phyloP scores from a whole-genome alignment of 2,797 vertebrate genomes.

The Pipistrellus pygmaeus region DNA sequence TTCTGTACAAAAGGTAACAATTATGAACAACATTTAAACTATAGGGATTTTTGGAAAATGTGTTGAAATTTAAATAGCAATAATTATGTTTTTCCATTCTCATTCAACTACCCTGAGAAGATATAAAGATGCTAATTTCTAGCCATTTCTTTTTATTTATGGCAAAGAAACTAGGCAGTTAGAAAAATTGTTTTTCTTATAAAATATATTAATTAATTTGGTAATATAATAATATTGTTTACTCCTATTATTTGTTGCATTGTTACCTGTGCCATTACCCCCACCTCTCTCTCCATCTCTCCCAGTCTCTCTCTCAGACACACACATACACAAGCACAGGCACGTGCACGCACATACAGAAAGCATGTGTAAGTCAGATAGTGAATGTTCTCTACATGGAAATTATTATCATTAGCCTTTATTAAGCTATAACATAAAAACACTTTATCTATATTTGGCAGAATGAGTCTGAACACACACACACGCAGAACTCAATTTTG shows the following conservation, averaged over 20 bases:
- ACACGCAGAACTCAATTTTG: neutral
- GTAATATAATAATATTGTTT: neutral
- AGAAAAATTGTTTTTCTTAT: neutral
- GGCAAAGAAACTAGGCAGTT: neutral
- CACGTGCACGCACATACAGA: neutral
- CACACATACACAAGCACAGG: neutral
- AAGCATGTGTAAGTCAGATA: neutral
- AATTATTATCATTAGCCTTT: neutral
- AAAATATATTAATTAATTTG: neutral
- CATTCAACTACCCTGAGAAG: neutral
- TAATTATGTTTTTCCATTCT: neutral
- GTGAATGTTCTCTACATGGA: neutral
- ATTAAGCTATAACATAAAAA: neutral
- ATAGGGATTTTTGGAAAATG: neutral
- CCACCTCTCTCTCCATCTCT: neutral
- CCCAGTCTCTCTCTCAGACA: neutral
- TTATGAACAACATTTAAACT: conserved; percentile 4
- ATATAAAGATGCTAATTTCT: neutral
- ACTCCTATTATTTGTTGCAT: neutral
- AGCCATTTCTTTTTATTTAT: neutral
- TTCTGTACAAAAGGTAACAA: neutral
- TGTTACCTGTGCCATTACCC: neutral
- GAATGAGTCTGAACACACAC: neutral
- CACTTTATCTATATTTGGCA: neutral
- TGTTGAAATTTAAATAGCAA: neutral